A percentile compares a stretch with the other conserved stretches of the same genome.
phyloP scores from a whole-genome alignment of 30 jellyfish, hydroid and myxozoan species.

The Nemopilema nomurai region DNA sequence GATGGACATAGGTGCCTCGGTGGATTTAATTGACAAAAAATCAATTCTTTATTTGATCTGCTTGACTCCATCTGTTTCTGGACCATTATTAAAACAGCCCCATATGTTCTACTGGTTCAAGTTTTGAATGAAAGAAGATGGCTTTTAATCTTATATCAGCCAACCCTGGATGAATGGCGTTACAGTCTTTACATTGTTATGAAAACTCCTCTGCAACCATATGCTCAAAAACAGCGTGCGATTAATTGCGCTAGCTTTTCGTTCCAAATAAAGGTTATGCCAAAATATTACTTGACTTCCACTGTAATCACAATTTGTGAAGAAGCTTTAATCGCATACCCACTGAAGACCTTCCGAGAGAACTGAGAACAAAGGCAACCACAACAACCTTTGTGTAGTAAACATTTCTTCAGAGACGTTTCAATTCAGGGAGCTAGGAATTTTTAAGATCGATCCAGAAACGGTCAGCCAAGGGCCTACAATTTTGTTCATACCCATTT shows the following conservation, averaged over 20 bases:
- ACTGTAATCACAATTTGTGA: not conserved
- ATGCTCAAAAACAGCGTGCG: not conserved
- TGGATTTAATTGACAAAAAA: too few relatives aligned
- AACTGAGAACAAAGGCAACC: too few relatives aligned
- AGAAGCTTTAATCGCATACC: not conserved
- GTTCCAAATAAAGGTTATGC: not conserved
- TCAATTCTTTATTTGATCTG: too few relatives aligned
- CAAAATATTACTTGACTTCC: not conserved
- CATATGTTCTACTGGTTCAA: not conserved
- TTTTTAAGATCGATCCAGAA: too few relatives aligned
- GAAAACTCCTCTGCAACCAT: not conserved
- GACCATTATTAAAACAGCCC: not conserved
- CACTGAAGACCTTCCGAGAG: too few relatives aligned
- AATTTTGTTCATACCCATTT: too few relatives aligned
- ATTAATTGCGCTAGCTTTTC: not conserved
- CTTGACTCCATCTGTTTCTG: not conserved
- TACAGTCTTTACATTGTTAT: not conserved
- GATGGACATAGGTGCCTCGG: too few relatives aligned
- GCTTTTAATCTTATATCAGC: not conserved
- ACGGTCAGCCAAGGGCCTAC: too few relatives aligned
- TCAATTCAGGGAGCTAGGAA: too few relatives aligned
- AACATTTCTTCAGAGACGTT: too few relatives aligned
- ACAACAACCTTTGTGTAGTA: too few relatives aligned
- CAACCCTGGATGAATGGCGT: not conserved
- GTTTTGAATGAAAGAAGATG: not conserved